These are phyloP conservation scores for Microcebus tavaratra DNA, from an alignment of 2,113 vertebrate species.

Conservation along the genomic window DNA sequence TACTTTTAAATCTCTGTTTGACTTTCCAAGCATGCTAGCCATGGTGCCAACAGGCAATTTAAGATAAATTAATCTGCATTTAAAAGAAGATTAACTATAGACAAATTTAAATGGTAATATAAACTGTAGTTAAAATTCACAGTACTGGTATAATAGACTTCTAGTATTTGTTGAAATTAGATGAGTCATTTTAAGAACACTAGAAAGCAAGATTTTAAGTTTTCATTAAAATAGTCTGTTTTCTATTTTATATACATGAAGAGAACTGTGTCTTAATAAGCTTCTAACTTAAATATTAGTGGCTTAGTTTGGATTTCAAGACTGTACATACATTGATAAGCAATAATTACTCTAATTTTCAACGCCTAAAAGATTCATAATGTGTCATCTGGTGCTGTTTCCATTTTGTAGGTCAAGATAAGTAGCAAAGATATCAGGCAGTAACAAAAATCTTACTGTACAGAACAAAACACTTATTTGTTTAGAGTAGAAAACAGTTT, in stretches of 20 bases:
- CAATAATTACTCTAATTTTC: not conserved
- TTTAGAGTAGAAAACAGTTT: not conserved
- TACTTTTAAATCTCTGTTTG: constrained; percentile 28
- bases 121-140: constrained; percentile 21
- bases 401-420: not conserved
- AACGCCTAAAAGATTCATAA: not conserved
- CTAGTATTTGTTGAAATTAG: not conserved
- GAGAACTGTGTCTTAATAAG: not conserved
- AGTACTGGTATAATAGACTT: not conserved
- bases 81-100: constrained; percentile 33
- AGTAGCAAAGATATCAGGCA: not conserved
- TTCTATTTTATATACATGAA: not conserved
- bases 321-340: not conserved
- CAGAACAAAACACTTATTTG: not conserved
- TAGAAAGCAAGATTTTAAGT: not conserved
- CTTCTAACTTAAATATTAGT: not conserved
- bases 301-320: not conserved
- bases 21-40: constrained; percentile 31
- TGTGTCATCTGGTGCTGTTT: not conserved
- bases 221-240: not conserved
- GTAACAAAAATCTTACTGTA: not conserved
- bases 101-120: not conserved
- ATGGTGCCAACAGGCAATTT: not conserved
- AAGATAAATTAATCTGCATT: constrained; percentile 37
- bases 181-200: not conserved